phyloP scores from a whole-genome alignment of 2,888 invertebrate species.

The Drosophila leonis region DNA sequence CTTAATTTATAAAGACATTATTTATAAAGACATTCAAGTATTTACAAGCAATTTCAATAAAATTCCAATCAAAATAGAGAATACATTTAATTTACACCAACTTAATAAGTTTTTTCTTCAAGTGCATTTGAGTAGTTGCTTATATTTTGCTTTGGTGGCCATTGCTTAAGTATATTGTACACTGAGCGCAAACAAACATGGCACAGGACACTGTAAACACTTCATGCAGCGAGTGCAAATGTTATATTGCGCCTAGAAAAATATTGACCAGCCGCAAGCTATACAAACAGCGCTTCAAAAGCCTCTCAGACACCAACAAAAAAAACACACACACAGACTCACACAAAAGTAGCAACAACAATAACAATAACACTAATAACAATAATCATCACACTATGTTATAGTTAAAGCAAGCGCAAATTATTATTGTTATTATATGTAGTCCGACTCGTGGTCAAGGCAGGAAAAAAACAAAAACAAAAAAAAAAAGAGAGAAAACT shows the following conservation, averaged over 20 bases:
- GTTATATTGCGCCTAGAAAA: constrained; percentile 38
- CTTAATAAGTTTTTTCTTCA: neutral
- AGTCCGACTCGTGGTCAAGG: neutral
- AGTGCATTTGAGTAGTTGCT: constrained; percentile 30
- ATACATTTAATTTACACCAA: neutral
- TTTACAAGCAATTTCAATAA: no score
- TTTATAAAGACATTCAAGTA: no score
- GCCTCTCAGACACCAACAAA: neutral
- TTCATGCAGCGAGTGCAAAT: constrained; percentile 19
- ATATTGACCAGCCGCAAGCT: constrained; percentile 49
- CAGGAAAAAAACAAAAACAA: constrained; percentile 4
- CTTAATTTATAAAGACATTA: no score
- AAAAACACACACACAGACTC: neutral
- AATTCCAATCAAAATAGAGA: no score
- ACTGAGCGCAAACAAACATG: constrained; percentile 52
- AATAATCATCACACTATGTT: constrained; percentile 51
- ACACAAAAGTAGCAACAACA: constrained; percentile 24
- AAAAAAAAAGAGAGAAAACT: constrained; percentile 44
- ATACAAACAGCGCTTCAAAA: constrained; percentile 30
- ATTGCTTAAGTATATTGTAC: constrained; percentile 24
- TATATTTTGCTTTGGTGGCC: constrained; percentile 27
- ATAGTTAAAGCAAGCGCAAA: constrained; percentile 30
- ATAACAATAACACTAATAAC: constrained; percentile 50
- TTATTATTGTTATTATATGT: constrained; percentile 43
- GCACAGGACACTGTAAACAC: constrained; percentile 40